Percentiles rank a stretch among this genome's conserved stretches.
phyloP scores from a whole-genome alignment of 92 coral and sea anemone genomes.

The Scolanthus callimorphus region DNA sequence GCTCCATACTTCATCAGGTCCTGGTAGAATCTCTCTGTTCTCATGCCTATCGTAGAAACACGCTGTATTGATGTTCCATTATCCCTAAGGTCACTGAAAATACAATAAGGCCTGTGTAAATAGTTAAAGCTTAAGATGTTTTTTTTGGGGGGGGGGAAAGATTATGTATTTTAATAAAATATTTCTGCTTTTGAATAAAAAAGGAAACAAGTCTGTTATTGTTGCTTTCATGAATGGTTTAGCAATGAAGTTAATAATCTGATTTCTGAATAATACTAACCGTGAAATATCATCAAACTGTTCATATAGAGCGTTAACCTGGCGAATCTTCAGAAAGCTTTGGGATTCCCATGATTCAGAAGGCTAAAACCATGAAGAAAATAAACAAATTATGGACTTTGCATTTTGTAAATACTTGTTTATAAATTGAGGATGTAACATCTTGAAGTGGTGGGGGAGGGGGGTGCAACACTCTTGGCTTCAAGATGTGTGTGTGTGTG shows the following conservation, averaged over 20 bases:
- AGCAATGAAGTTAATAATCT: too few relatives aligned
- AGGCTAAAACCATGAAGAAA: background rate
- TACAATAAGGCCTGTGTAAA: too few relatives aligned
- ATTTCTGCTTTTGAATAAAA: too few relatives aligned
- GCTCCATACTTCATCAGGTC: constrained; percentile 24
- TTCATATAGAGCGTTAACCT: constrained; percentile 9
- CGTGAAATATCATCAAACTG: constrained; percentile 17
- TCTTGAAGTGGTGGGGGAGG: background rate
- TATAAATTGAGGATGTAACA: background rate
- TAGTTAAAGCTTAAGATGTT: too few relatives aligned
- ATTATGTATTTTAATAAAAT: too few relatives aligned
- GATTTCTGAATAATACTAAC: background rate
- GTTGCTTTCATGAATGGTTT: too few relatives aligned
- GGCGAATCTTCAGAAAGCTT: constrained; percentile 12
- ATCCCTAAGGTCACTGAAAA: constrained; percentile 11
- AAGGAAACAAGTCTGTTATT: too few relatives aligned
- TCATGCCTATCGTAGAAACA: background rate
- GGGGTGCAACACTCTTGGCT: too few relatives aligned
- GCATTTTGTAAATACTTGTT: too few relatives aligned
- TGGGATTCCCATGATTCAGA: constrained; percentile 1
- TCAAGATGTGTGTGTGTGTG: too few relatives aligned
- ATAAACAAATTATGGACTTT: background rate
- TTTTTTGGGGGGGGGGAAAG: too few relatives aligned
- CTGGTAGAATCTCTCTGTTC: constrained; percentile 10
- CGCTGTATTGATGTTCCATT: background rate